Evolutionary conservation across 2,888 invertebrate species (phyloP), one percentile per base, ranked within the genome.

Genomic region (Megastigmus dorsalis): DNA sequence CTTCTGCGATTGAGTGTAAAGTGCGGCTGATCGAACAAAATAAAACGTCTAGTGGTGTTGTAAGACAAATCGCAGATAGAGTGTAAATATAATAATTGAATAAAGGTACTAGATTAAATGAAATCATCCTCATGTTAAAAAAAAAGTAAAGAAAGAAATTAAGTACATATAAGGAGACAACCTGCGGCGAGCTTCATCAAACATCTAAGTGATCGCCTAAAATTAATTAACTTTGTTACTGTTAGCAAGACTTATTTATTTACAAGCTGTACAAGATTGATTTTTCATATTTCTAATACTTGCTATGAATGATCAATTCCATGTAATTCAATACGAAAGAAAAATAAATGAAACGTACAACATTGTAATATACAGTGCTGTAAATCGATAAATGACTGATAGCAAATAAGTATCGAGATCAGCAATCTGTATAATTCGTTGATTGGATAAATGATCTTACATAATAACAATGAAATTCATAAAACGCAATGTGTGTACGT

Each of bases 351-450:
- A 77, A 67, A 68, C 28, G 76, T 72, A 72, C 69, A 69, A 70
- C 55, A 69, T 77, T 74, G 76, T 75, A 77, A 74, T 71, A 74
- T 57, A 67, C 75, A 74, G 79, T 79, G 78, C 79, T 78, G 79
- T 76, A 76, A 77, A 80, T 80, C 72, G 77, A 80, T 78, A 84
- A 85, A 84, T 80, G 84, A 87, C 85, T 86, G 87, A 86, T 85
- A 87, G 85, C 81, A 84, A 84, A 79, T 86, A 86, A 85, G 84
- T 83, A 83, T 84, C 83, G 81, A 82, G 79, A 78, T 81, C 83
- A 82, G 82, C 80, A 80, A 80, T 82, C 80, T 80, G 77, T 80
- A 78, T 80, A 77, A 81, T 79, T 77, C 77, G 65, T 79, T 77
- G 78, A 80, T 80, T 78, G 76, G 78, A 77, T 74, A 63, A 65